Base-by-base conservation (phyloP, 2,113 vertebrate genomes). In the Meles meles region DNA sequence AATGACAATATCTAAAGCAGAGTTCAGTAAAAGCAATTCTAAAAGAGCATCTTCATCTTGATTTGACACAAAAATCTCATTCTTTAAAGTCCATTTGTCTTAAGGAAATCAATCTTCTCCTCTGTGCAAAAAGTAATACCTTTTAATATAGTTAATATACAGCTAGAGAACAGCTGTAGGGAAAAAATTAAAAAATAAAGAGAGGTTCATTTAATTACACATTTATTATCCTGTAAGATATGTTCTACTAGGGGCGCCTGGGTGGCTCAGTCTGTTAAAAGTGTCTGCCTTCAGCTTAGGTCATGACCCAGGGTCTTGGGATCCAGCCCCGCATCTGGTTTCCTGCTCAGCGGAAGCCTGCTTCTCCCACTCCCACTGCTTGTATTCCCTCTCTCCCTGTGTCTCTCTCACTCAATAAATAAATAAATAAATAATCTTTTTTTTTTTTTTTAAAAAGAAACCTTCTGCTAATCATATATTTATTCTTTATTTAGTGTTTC, bases 141-240 rank as follows among this genome's bases (percentile, higher is more conserved):
- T 93, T 96, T 88, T 89, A 59, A 96, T 89, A 63, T 59, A 96
- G 20, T 57, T 77, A 71, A 93, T 91, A 52, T 6, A 72, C 29
- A 94, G 37, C 83, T 76, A 80, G 34, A 97, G 25, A 92, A 88
- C 3, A 88, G n/a, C 39, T 67, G 7, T 74, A 83, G 44, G 21
- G 71, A 86, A 91, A 4, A 59, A 67, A 63, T 4, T 29, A 61
- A 5, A 88, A 85, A 15, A 55, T 55, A 55, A 55, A 83, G 25
- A 86, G 25, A 67, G 11, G 21, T 61, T 82, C 37, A 27, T 76
- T 94, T 87, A 83, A 61, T 34, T 74, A 79, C 3, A 39, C 37
- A 77, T 77, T 86, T 96, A 79, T 87, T 96, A 93, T 96, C 52
- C 77, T 93, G 10, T 89, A 96, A 93, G 44, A 47, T 97, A 94